Base-by-base conservation (phyloP, 2,888 invertebrate genomes). In the Eristalis pertinax region DNA sequence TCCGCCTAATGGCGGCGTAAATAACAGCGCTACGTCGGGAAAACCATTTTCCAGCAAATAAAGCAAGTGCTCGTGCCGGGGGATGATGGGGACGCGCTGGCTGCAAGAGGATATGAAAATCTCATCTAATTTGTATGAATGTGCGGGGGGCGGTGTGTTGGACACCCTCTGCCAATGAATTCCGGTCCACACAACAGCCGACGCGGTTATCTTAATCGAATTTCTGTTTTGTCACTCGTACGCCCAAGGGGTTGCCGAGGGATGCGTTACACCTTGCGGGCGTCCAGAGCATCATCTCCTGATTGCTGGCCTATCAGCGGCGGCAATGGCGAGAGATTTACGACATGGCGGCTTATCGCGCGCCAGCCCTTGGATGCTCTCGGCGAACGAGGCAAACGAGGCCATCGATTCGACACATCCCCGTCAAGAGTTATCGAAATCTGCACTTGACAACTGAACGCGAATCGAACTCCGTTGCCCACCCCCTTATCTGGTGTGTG, bases 31-130 rank as follows among this genome's bases (percentile, higher is more conserved):
- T 38, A 35, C 73, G 41, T 73, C 1, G 32, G n/a, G 62, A 67
- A 80, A 74, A 68, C 73, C 73, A 62, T 56, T 74, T 74, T 74
- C 73, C 80, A 80, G 74, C 73, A 73, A 74, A 80, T 73, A 73
- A 50, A 41, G 67, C 68, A 68, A 75, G 67, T 38, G 32, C 32
- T 32, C 32, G 8, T 10, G 8, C 32, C 32, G 7, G 8, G 32
- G 32, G 32, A 10, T 32, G 7, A 26, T 26, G 26, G 26, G 2
- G 26, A 26, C 2, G 26, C 0, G 32, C 32, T 10, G 41, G 22
- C 24, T n/a, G 2, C 58, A 22, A 65, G 58, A 67, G 73, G 62
- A 80, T 73, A 80, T 80, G 67, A 73, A 80, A 80, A 74, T 74
- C 73, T 62, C 73, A 56, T 80, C 68, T 74, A 80, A 68, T 68